phyloP scores from a whole-genome alignment of 2,797 vertebrate species.

The Enteromius viviparus region DNA sequence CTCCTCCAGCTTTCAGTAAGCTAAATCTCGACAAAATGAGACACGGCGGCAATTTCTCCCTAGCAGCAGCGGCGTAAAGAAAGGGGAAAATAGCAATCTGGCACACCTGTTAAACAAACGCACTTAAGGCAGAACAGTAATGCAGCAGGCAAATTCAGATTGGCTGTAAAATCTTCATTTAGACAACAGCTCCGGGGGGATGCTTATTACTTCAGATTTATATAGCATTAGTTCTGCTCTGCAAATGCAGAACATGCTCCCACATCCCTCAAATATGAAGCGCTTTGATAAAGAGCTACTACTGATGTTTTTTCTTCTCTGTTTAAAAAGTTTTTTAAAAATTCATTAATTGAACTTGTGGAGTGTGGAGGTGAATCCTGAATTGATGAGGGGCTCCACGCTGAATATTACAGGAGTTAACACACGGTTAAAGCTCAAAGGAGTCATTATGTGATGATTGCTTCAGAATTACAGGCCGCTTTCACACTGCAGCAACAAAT shows the following conservation, averaged over 20 bases:
- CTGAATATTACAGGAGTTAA: background rate
- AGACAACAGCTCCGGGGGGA: constrained; percentile 75
- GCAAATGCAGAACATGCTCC: constrained; percentile 78
- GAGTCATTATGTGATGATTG: background rate
- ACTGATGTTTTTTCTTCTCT: constrained; percentile 75
- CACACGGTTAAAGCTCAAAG: background rate
- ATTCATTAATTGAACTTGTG: constrained; percentile 81
- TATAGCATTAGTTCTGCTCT: constrained; percentile 82
- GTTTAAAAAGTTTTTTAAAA: constrained; percentile 77
- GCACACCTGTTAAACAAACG: constrained; percentile 82
- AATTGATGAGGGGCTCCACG: background rate
- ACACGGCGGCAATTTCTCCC: constrained; percentile 70
- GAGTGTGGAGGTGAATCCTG: constrained; percentile 53
- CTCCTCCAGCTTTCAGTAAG: constrained; percentile 66
- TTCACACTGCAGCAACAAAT: background rate
- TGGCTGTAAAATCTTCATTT: constrained; percentile 82
- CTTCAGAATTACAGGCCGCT: background rate
- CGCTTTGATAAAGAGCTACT: constrained; percentile 78
- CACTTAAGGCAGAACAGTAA: constrained; percentile 77
- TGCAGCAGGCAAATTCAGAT: constrained; percentile 79
- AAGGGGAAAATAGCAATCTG: constrained; percentile 61
- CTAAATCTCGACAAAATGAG: constrained; percentile 79
- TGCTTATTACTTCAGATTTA: constrained; percentile 81
- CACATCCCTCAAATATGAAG: constrained; percentile 81
- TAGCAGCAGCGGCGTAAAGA: constrained; percentile 16